phyloP scores from a whole-genome alignment of 2,888 invertebrate genomes.

The Synanthedon vespiformis region DNA sequence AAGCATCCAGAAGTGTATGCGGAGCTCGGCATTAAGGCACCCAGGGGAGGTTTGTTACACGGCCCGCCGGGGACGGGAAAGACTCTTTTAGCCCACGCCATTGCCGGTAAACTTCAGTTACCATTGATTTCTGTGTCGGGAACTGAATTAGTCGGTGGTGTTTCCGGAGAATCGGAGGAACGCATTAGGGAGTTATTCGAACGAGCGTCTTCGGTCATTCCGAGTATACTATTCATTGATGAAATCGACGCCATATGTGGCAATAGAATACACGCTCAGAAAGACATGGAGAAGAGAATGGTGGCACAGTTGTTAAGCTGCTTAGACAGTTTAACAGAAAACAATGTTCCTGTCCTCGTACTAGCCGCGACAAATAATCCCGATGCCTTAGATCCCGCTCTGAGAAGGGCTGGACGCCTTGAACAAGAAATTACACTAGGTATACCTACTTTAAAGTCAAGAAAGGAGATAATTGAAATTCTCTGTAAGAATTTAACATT shows the following conservation, averaged over 20 bases:
- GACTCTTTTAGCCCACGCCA: slow-evolving; percentile 83
- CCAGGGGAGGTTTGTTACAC: slow-evolving; percentile 91
- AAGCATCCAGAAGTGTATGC: slow-evolving; percentile 91
- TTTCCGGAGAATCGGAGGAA: slow-evolving; percentile 96
- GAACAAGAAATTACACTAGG: slow-evolving; percentile 94
- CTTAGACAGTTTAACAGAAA: slow-evolving; percentile 79
- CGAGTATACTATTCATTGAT: slow-evolving; percentile 93
- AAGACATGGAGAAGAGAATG: slow-evolving; percentile 96
- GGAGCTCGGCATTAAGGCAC: slow-evolving; percentile 86
- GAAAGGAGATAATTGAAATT: slow-evolving; percentile 81
- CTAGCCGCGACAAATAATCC: slow-evolving; percentile 97
- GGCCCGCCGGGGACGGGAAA: slow-evolving; percentile 98
- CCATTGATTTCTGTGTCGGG: slow-evolving; percentile 90
- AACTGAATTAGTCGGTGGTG: slow-evolving; percentile 92
- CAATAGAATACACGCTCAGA: slow-evolving; percentile 88
- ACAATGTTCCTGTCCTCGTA: slow-evolving; percentile 78
- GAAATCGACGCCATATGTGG: slow-evolving; percentile 97
- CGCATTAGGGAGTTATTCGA: slow-evolving; percentile 92
- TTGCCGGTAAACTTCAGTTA: slow-evolving; percentile 86
- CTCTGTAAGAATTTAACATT: slow-evolving; percentile 80
- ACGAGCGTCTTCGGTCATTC: slow-evolving; percentile 79
- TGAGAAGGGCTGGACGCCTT: slow-evolving; percentile 92
- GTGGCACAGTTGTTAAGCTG: slow-evolving; percentile 92
- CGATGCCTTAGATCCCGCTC: slow-evolving; percentile 91
- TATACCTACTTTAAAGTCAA: slow-evolving; percentile 88